A percentile compares a stretch with the other conserved stretches of the same genome.
These are phyloP conservation scores for Mantis religiosa DNA, from an alignment of 2,888 invertebrate genomes.

Conservation along the genomic window DNA sequence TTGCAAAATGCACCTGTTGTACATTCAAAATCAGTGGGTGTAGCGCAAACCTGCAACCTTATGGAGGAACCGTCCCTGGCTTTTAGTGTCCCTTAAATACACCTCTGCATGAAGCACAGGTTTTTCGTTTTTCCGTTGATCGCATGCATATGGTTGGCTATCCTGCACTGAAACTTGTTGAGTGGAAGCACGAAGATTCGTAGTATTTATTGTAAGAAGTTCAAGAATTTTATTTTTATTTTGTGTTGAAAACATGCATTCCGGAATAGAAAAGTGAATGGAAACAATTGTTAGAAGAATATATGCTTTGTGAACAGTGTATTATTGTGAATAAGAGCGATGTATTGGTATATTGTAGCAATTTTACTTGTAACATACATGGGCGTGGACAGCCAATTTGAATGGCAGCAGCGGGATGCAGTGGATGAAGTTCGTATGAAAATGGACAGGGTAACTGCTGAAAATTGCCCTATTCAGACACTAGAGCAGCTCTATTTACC, in stretches of 20 bases:
- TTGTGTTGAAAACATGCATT: not conserved
- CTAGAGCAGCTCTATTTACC: slow-evolving; percentile 79
- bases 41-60: too few species aligned
- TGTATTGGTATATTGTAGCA: not conserved
- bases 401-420: slow-evolving; percentile 86
- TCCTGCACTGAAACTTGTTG: too few species aligned
- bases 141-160: too few species aligned
- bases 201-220: too few species aligned
- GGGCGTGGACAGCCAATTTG: slow-evolving; percentile 79
- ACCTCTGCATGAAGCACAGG: too few species aligned
- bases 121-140: too few species aligned
- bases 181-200: too few species aligned
- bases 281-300: not conserved
- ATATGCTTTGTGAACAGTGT: not conserved
- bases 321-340: not conserved
- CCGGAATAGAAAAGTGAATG: not conserved
- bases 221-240: too few species aligned
- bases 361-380: slow-evolving; percentile 29
- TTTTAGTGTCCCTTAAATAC: too few species aligned
- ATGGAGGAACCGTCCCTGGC: too few species aligned
- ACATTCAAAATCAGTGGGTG: too few species aligned
- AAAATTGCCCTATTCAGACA: slow-evolving; percentile 88
- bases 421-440: slow-evolving; percentile 84
- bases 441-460: slow-evolving; percentile 76
- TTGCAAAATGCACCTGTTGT: too few species aligned